phyloP scores from a whole-genome alignment of 2,888 invertebrate genomes.

The Brachyptera putata region DNA sequence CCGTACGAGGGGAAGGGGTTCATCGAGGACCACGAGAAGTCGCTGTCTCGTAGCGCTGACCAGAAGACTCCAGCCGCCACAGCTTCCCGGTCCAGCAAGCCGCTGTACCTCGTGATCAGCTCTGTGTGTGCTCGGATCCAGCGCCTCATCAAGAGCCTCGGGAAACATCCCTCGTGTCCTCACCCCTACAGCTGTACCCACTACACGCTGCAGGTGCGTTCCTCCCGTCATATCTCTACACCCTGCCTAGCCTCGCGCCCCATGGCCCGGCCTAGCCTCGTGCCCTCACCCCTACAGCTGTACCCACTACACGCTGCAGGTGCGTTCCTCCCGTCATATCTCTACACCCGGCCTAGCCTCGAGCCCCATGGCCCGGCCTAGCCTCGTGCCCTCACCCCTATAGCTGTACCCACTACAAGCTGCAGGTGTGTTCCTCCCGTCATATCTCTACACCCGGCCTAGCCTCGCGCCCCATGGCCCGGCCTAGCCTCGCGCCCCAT shows the following conservation, averaged over 20 bases:
- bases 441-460: no score
- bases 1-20: constrained; percentile 48
- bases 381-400: constrained; percentile 58
- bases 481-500: no score
- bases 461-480: no score
- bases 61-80: neutral
- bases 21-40: constrained; percentile 29
- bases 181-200: constrained; percentile 60
- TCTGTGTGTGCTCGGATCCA: neutral
- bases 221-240: no score
- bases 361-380: no score
- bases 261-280: no score
- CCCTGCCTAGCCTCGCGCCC: no score
- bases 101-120: neutral
- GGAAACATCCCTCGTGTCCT: constrained; percentile 52
- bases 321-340: no score
- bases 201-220: constrained; percentile 54
- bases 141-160: constrained; percentile 37
- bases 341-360: no score
- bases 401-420: constrained; percentile 56
- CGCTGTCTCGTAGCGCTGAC: constrained; percentile 11
- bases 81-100: no score
- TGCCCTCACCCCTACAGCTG: constrained; percentile 64
- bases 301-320: constrained; percentile 53
- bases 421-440: constrained; percentile 53